These are phyloP conservation scores for Scrobipalpa atriplicella DNA, from an alignment of 2,888 invertebrate genomes.

Conservation along the genomic window DNA sequence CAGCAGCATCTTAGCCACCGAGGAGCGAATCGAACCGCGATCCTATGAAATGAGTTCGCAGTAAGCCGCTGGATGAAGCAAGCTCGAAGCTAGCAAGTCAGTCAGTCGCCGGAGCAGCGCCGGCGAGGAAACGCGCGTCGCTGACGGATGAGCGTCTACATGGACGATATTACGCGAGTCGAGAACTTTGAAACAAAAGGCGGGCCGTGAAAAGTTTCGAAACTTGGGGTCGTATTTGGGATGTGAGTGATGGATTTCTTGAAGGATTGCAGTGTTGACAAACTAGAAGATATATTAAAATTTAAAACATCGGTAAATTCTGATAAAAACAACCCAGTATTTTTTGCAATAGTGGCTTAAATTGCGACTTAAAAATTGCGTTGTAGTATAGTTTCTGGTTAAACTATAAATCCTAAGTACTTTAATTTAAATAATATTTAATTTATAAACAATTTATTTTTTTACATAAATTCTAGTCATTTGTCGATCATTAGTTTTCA, in stretches of 20 bases:
- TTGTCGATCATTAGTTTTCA: neutral
- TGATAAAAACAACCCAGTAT: no score
- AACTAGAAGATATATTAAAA: neutral
- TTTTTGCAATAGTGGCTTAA: no score
- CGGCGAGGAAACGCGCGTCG: constrained; percentile 35
- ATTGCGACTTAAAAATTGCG: neutral
- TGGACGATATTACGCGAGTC: neutral
- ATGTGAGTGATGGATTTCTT: neutral
- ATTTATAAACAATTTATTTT: neutral
- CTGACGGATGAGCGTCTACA: neutral
- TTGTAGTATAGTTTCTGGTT: neutral
- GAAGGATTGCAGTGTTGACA: constrained; percentile 1
- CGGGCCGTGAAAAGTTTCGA: neutral
- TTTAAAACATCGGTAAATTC: no score
- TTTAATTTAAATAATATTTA: neutral
- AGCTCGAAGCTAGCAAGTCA: constrained; percentile 27
- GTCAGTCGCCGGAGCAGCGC: constrained; percentile 55
- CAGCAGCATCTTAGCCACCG: constrained; percentile 45
- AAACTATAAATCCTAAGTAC: neutral
- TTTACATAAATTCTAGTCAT: neutral
- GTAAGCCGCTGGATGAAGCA: constrained; percentile 2
- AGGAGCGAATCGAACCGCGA: constrained; percentile 38
- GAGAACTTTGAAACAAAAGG: neutral
- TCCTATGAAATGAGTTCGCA: constrained; percentile 40
- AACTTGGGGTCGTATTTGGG: neutral